Conservation (phyloP, 2,113 vertebrate genomes). For the Oreochromis aureus region DNA sequence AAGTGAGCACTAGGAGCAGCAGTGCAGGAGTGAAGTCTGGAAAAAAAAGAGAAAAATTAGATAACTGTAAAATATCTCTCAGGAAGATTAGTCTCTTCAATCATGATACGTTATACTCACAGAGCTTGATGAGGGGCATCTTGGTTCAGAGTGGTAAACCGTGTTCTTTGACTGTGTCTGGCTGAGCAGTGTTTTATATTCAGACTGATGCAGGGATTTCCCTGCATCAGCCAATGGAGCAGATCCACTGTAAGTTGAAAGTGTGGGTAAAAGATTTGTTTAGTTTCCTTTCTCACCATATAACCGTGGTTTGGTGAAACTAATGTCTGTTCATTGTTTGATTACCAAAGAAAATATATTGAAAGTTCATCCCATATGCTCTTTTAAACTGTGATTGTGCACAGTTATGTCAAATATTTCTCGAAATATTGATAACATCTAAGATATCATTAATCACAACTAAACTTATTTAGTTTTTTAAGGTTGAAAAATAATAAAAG, state of each 20-base stretch:
- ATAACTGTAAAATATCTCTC: not conserved
- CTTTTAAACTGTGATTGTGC: not conserved
- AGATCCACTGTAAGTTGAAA: constrained; percentile 29
- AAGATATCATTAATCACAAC: not conserved
- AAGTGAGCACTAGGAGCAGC: constrained; percentile 42
- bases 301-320: not conserved
- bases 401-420: not conserved
- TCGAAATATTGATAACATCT: not conserved
- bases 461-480: not conserved
- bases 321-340: not conserved
- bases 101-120: constrained; percentile 32
- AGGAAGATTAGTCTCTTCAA: not conserved
- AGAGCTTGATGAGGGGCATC: constrained; percentile 40
- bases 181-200: constrained; percentile 41
- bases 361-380: not conserved
- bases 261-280: not conserved
- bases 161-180: constrained; percentile 4
- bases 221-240: not conserved
- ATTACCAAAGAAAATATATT: not conserved
- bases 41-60: not conserved
- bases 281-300: not conserved
- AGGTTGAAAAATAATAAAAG: not conserved
- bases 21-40: constrained; percentile 29
- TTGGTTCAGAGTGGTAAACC: not conserved
- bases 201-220: not conserved